Base-by-base conservation (phyloP, 2,113 vertebrate genomes). In the Serinus canaria region DNA sequence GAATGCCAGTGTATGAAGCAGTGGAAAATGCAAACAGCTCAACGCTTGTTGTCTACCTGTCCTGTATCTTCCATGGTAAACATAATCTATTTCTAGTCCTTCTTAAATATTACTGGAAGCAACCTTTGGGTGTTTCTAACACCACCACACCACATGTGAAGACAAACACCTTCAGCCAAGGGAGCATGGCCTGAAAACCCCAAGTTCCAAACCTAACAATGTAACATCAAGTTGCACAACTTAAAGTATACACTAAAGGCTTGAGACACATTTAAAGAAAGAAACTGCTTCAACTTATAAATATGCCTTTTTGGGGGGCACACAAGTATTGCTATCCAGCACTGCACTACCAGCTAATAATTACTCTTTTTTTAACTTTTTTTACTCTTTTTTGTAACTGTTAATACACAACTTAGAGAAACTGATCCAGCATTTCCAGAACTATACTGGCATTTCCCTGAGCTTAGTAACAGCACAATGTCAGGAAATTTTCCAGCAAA, bases 401-500 rank as follows among this genome's bases (percentile, higher is more conserved):
- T 87, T 68, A 84, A 94, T 8, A 44, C 18, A 14, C 47, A 50
- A 11, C 47, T 50, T 24, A 43, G 39, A 87, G 33, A 78, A 94
- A 88, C 47, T 23, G 13, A 60, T 63, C 50, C 39, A 73, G 68
- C 72, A 50, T 58, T 93, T 92, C 88, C 86, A 94, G 88, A 97
- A 92, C 91, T 66, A 43, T 2, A 83, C 19, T 5, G 24, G 72
- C 60, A 59, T 81, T 93, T 93, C 83, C 89, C 60, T 55, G 44
- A 94, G 56, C 64, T 79, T n/a, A 74, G 35, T 67, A 94, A 25
- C 16, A 85, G 43, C 17, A 86, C 64, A 88, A 60, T 1, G 6
- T 46, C 3, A 9, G 79, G 90, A 95, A 94, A 76, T 46, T 58
- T 90, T 92, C 90, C 88, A 96, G 88, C 67, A 83, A 25, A 83